phyloP scores from a whole-genome alignment of 2,888 invertebrate genomes.

The Cactoblastis cactorum region DNA sequence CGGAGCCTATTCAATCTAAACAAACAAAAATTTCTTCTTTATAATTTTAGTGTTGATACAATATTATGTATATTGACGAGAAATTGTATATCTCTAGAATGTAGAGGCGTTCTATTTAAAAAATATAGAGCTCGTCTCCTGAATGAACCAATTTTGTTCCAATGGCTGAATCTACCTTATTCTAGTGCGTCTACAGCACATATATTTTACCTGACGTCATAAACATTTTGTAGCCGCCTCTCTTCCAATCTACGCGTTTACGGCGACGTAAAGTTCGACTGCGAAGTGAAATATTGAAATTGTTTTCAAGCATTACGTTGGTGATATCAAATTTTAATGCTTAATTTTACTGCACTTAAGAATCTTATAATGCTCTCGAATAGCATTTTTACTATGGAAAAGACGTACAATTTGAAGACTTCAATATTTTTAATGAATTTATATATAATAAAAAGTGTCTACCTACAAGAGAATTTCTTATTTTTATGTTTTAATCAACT shows the following conservation, averaged over 20 bases:
- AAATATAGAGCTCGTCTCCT: neutral
- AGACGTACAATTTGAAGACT: no score
- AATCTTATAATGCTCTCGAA: neutral
- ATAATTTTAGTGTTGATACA: no score
- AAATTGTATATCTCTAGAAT: no score
- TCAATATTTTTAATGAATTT: no score
- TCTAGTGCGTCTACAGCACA: neutral
- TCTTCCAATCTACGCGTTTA: constrained; percentile 11
- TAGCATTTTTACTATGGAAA: neutral
- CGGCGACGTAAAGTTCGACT: constrained; percentile 5
- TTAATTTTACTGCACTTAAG: neutral
- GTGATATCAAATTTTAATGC: neutral
- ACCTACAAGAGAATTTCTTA: no score
- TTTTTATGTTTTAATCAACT: no score
- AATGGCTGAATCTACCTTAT: neutral
- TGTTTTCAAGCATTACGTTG: neutral
- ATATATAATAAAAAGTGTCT: no score
- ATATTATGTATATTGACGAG: no score
- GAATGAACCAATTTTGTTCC: neutral
- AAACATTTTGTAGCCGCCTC: constrained; percentile 9
- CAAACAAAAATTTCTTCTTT: no score
- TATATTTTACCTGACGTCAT: constrained; percentile 6
- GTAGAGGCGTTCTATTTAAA: no score
- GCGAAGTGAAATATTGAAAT: constrained; percentile 2
- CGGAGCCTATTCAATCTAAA: no score